Evolutionary conservation across 2,888 invertebrate genomes (phyloP).

Genomic region (Phrixothrix hirtus): DNA sequence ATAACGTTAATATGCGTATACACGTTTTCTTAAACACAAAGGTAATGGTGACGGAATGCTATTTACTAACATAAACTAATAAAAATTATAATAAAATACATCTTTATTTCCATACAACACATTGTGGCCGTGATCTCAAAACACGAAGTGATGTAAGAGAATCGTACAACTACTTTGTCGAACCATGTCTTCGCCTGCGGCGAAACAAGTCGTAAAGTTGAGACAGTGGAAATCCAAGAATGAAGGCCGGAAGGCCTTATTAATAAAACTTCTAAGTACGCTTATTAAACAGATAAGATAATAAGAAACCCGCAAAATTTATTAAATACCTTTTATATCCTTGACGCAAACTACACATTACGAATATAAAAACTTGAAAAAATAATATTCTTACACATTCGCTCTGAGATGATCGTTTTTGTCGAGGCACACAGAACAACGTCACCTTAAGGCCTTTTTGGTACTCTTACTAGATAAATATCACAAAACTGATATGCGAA

Average conservation of each 20-base stretch:
- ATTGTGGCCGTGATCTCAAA: constrained; percentile 31
- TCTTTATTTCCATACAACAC: constrained; percentile 9
- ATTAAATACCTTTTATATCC: constrained; percentile 1
- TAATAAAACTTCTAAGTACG: constrained; percentile 5
- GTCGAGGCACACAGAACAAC: constrained; percentile 65
- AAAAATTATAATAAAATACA: constrained; percentile 8
- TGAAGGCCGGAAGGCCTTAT: no score
- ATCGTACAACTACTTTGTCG: constrained; percentile 31
- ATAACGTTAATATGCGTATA: no score
- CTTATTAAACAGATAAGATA: constrained; percentile 21
- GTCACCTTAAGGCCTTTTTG: constrained; percentile 55
- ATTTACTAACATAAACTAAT: constrained; percentile 6
- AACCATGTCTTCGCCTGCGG: constrained; percentile 26
- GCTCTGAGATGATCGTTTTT: constrained; percentile 63
- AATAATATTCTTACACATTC: constrained; percentile 58
- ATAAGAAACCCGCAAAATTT: constrained; percentile 12
- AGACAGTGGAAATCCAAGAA: constrained; percentile 29
- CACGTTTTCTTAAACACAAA: neutral
- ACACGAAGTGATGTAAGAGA: constrained; percentile 31
- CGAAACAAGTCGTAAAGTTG: constrained; percentile 20
- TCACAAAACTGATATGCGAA: constrained; percentile 20
- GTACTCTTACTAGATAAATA: constrained; percentile 23
- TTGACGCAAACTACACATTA: neutral
- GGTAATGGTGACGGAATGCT: constrained; percentile 10
- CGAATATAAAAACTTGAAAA: neutral